A percentile compares a stretch with the other conserved stretches of the same genome.
Conservation (phyloP, 2,888 invertebrate species). For the Ormyrus rosae region DNA sequence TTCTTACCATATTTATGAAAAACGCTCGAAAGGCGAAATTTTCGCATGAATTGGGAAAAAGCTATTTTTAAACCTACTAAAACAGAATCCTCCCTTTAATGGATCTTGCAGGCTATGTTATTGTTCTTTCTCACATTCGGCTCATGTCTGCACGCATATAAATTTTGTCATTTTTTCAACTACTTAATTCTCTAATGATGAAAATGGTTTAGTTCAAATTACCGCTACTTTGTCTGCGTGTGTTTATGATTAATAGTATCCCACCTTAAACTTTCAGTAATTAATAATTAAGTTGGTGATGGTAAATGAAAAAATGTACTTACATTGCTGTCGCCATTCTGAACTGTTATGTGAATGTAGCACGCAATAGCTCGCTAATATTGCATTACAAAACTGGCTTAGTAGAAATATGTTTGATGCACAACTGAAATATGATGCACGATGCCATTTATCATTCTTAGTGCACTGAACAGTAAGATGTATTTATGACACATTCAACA, state of each 20-base stretch:
- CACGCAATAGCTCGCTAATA: constrained; percentile 16
- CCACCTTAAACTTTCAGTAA: not conserved
- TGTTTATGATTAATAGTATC: constrained; percentile 14
- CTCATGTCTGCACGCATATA: not conserved
- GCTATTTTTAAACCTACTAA: too few species aligned
- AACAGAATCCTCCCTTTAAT: too few species aligned
- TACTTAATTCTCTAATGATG: not conserved
- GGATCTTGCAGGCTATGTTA: too few species aligned
- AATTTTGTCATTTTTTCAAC: not conserved
- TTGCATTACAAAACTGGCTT: not conserved
- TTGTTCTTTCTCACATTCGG: not conserved
- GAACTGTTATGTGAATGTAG: not conserved
- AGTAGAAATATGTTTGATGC: constrained; percentile 17
- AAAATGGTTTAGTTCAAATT: constrained; percentile 17
- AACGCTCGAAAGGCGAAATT: too few species aligned
- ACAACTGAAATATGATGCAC: constrained; percentile 25
- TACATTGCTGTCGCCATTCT: constrained; percentile 1
- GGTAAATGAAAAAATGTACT: constrained; percentile 38
- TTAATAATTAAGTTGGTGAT: constrained; percentile 33
- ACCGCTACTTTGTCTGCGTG: not conserved
- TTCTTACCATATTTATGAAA: too few species aligned
- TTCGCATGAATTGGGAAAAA: too few species aligned
- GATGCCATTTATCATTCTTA: not conserved
- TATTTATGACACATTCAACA: too few species aligned
- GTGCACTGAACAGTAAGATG: not conserved